phyloP scores from a whole-genome alignment of 2,113 vertebrate species.

The Aegithalos caudatus region DNA sequence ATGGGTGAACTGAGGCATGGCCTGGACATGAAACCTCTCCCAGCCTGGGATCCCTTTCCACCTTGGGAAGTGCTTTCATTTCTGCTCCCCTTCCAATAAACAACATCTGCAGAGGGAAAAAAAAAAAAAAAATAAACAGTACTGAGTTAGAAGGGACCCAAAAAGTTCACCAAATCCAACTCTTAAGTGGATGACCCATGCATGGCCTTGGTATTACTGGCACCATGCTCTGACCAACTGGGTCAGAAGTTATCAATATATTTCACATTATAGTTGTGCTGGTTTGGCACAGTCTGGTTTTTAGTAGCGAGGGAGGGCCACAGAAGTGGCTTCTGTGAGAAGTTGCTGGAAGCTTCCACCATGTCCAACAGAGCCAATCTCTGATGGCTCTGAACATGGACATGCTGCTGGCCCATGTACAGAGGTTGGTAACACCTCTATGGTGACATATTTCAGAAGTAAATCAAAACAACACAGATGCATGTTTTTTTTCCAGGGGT shows the following conservation, averaged over 20 bases:
- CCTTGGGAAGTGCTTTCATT: background rate
- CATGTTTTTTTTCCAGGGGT: background rate
- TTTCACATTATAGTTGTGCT: background rate
- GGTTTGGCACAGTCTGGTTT: background rate
- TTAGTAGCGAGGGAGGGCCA: rapidly evolving
- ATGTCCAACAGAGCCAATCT: background rate
- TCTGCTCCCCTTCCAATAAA: background rate
- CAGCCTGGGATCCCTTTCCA: background rate
- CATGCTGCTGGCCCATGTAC: background rate
- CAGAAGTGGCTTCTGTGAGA: background rate
- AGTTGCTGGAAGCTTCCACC: background rate
- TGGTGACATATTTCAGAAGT: background rate
- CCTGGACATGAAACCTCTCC: rapidly evolving
- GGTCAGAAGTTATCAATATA: background rate
- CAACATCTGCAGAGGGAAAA: background rate
- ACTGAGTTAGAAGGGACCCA: background rate
- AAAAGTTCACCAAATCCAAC: background rate
- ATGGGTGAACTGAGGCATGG: background rate
- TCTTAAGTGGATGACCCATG: too few species aligned
- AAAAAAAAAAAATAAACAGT: background rate
- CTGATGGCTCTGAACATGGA: background rate
- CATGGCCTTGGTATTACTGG: background rate
- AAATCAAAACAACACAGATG: too few species aligned
- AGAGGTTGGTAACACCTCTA: background rate
- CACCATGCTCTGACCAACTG: rapidly evolving